Evolutionary conservation across 1,140 invertebrate genomes (phyloP).

Genomic region (Drosophila mayri): DNA sequence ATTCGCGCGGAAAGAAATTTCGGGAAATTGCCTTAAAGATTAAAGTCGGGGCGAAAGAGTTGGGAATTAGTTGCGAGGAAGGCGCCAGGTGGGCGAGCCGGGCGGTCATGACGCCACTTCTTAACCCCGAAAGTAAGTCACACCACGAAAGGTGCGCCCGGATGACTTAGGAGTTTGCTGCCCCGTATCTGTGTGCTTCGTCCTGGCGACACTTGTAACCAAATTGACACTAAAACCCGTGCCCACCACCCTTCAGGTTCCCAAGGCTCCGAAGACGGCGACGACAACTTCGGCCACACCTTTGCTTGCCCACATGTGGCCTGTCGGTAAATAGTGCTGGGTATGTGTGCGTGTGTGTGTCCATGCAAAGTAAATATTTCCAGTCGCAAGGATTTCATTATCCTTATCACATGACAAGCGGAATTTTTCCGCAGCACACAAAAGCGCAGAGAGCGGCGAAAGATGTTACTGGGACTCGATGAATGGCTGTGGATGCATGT

Average conservation of each 20-base stretch:
- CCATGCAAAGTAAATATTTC: slow-evolving; percentile 76
- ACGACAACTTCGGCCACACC: slow-evolving; percentile 74
- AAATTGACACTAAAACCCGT: slow-evolving; percentile 73
- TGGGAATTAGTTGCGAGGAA: slow-evolving; percentile 51
- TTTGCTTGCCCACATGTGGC: slow-evolving; percentile 66
- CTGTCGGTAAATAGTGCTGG: slow-evolving; percentile 57
- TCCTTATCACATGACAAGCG: slow-evolving; percentile 81
- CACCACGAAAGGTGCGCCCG: slow-evolving; percentile 41
- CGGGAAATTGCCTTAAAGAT: slow-evolving; percentile 74
- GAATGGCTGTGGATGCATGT: slow-evolving; percentile 17
- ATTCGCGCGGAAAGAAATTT: slow-evolving; percentile 57
- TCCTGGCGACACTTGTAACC: slow-evolving; percentile 66
- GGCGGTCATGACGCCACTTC: slow-evolving; percentile 59
- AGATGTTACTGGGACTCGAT: slow-evolving; percentile 48
- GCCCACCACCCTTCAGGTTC: slow-evolving; percentile 44
- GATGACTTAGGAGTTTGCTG: slow-evolving; percentile 72
- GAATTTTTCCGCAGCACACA: slow-evolving; percentile 63
- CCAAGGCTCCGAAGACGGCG: slow-evolving; percentile 69
- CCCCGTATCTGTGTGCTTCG: slow-evolving; percentile 22
- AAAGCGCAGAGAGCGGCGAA: slow-evolving; percentile 59
- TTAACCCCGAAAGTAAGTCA: slow-evolving; percentile 73
- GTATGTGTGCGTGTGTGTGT: neutral
- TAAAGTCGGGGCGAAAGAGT: slow-evolving; percentile 62
- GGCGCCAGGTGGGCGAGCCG: slow-evolving; percentile 38
- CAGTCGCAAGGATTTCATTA: slow-evolving; percentile 84